These are phyloP conservation scores for Salvelinus alpinus DNA, from an alignment of 2,113 vertebrate genomes.

Conservation along the genomic window DNA sequence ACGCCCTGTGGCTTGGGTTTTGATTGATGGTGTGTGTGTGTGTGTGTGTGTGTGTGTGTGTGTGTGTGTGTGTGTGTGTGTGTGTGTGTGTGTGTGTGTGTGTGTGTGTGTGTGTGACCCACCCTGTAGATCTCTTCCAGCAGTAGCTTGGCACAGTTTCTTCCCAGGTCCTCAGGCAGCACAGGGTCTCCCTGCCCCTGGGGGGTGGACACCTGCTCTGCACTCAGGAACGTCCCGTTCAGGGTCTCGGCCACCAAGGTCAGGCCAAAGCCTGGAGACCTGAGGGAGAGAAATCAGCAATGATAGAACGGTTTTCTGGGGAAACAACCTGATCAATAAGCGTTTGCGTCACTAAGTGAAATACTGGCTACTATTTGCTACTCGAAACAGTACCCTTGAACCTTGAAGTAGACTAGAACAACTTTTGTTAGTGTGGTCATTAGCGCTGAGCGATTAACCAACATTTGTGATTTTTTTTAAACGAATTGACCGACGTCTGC, in stretches of 20 bases:
- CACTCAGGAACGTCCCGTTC: slow-evolving; percentile 84
- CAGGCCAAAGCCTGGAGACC: slow-evolving; percentile 94
- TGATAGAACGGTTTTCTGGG: no score
- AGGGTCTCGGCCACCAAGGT: slow-evolving; percentile 89
- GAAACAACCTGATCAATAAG: background rate
- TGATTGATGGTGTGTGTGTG: background rate
- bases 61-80: no score
- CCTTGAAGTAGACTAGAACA: no score
- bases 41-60: no score
- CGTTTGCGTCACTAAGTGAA: no score
- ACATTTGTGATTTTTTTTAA: no score
- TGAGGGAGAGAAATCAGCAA: slow-evolving; percentile 44
- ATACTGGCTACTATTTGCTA: no score
- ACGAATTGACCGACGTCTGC: no score
- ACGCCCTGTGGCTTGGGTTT: background rate
- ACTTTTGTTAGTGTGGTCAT: no score
- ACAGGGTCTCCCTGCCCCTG: slow-evolving; percentile 85
- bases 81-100: no score
- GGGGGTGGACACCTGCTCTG: slow-evolving; percentile 88
- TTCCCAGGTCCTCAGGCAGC: slow-evolving; percentile 91
- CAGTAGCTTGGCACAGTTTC: slow-evolving; percentile 86
- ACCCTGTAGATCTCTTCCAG: slow-evolving; percentile 94
- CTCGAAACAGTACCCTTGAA: no score
- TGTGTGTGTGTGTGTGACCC: slow-evolving; percentile 40
- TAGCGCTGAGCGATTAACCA: no score